Evolutionary conservation across 1,140 invertebrate species (phyloP).

Genomic region (Dreissena rostriformis): DNA sequence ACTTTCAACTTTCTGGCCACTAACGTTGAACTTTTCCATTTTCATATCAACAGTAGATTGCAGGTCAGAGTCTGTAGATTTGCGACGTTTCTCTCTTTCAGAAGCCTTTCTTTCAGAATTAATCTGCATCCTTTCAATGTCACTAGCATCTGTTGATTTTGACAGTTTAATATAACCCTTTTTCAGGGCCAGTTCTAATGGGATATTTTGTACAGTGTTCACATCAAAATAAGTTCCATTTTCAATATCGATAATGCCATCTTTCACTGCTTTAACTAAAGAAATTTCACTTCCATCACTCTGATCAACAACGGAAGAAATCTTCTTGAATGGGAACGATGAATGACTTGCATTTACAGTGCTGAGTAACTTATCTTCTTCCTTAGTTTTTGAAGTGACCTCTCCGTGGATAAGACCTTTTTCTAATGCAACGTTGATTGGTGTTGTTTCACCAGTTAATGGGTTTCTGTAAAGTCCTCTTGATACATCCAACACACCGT

Average conservation of each 20-base stretch:
- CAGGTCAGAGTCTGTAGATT: conserved; percentile 58
- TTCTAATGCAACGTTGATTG: conserved; percentile 79
- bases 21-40: conserved; percentile 70
- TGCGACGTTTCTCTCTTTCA: conserved; percentile 44
- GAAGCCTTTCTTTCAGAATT: conserved; percentile 58
- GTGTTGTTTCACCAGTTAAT: conserved; percentile 87
- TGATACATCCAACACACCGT: conserved; percentile 91
- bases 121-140: conserved; percentile 70
- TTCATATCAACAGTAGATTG: conserved; percentile 73
- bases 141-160: conserved; percentile 71
- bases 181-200: conserved; percentile 75
- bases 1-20: conserved; percentile 52
- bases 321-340: conserved; percentile 82
- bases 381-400: conserved; percentile 71
- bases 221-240: conserved; percentile 92
- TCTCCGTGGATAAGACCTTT: conserved; percentile 86
- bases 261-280: conserved; percentile 84
- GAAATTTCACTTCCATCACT: conserved; percentile 89
- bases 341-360: conserved; percentile 66
- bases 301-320: conserved; percentile 87
- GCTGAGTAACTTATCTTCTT: conserved; percentile 76
- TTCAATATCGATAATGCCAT: conserved; percentile 90
- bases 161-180: conserved; percentile 74
- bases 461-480: conserved; percentile 89
- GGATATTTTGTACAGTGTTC: conserved; percentile 85